Evolutionary conservation across 1,140 invertebrate genomes (phyloP).

Genomic region (Pachyrhynchus sulphureomaculatus): DNA sequence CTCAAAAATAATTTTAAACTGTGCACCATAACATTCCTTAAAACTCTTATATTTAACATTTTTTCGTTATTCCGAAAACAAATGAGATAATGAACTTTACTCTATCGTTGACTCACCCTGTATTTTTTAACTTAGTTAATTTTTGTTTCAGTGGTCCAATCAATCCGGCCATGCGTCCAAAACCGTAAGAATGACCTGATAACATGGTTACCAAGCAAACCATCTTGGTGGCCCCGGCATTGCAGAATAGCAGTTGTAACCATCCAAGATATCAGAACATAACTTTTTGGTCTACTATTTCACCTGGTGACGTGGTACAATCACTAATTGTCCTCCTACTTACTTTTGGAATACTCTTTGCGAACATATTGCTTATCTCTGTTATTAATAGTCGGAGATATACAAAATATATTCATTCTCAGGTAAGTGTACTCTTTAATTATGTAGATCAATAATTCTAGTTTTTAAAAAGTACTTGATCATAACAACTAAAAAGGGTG

Average conservation of each 20-base stretch:
- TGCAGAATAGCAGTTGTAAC: conserved; percentile 79
- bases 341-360: conserved; percentile 73
- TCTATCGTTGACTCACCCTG: too few species aligned
- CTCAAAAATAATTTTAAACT: too few species aligned
- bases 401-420: conserved; percentile 80
- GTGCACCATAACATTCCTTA: too few species aligned
- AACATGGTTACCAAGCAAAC: conserved; percentile 23
- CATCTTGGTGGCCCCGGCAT: conserved; percentile 63
- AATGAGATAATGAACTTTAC: too few species aligned
- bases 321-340: conserved; percentile 72
- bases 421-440: conserved; percentile 63
- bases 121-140: too few species aligned
- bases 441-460: too few species aligned
- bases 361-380: conserved; percentile 77
- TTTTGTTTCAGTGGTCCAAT: too few species aligned
- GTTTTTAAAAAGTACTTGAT: too few species aligned
- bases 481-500: neutral
- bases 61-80: too few species aligned
- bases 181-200: neutral
- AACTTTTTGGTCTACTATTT: conserved; percentile 61
- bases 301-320: conserved; percentile 68
- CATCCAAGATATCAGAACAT: conserved; percentile 62
- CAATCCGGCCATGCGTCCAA: neutral
- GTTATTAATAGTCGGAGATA: conserved; percentile 80
- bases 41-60: too few species aligned